Percentiles rank a stretch among this genome's conserved stretches.
These are phyloP conservation scores for Megalopta genalis DNA, from an alignment of 1,140 invertebrate genomes.

Conservation along the genomic window DNA sequence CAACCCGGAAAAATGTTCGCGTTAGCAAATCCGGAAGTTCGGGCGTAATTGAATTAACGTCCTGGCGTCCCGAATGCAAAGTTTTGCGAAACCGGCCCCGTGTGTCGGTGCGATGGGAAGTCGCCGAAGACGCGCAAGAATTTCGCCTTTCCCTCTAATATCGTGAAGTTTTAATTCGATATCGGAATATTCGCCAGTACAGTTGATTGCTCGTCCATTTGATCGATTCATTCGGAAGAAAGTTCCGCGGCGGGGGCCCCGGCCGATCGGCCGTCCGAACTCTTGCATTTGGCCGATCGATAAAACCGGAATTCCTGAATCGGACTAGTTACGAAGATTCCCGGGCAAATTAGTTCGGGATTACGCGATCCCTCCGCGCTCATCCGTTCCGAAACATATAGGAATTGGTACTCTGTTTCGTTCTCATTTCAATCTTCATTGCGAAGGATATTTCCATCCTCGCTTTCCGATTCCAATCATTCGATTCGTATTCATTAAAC, in stretches of 20 bases:
- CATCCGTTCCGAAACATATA: not conserved
- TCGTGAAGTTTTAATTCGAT: conserved; percentile 33
- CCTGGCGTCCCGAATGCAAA: not conserved
- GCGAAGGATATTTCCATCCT: not conserved
- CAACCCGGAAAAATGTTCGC: not conserved
- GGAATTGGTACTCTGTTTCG: too few relatives aligned
- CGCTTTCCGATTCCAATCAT: too few relatives aligned
- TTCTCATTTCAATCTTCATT: not conserved
- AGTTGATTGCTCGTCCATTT: conserved; percentile 33
- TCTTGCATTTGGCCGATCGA: not conserved
- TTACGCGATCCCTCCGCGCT: not conserved
- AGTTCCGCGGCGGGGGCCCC: not conserved
- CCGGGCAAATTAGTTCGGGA: conserved; percentile 18
- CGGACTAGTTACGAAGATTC: conserved; percentile 13
- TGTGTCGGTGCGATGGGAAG: not conserved
- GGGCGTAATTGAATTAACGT: not conserved
- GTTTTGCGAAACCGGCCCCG: not conserved
- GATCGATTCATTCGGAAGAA: conserved; percentile 19
- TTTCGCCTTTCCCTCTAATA: conserved; percentile 18
- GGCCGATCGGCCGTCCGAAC: not conserved
- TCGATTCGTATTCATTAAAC: too few relatives aligned
- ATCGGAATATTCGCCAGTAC: conserved; percentile 33
- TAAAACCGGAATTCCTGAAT: conserved; percentile 12
- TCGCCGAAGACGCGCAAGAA: not conserved
- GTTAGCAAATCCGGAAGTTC: not conserved